A percentile compares a stretch with the other conserved stretches of the same genome.
These are phyloP conservation scores for Hassar affinis DNA, from an alignment of 2,113 vertebrate species.

Conservation along the genomic window DNA sequence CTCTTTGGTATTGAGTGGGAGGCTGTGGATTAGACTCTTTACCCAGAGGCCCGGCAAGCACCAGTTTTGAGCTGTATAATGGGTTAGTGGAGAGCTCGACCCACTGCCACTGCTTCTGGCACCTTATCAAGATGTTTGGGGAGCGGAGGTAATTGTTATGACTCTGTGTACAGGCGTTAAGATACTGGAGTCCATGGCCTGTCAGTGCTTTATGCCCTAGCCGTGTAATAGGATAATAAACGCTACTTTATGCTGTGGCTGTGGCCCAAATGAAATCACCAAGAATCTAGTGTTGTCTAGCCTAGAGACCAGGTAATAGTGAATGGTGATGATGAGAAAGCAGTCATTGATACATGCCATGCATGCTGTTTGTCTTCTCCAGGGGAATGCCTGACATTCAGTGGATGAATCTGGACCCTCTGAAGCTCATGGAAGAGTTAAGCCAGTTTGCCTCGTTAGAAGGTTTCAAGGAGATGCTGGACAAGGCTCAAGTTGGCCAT, in stretches of 20 bases:
- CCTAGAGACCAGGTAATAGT: constrained; percentile 3
- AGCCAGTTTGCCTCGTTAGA: constrained; percentile 92
- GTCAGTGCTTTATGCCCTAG: constrained; percentile 67
- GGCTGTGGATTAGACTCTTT: constrained; percentile 37
- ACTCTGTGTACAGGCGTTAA: constrained; percentile 77
- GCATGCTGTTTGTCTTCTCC: constrained; percentile 44
- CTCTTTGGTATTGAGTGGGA: neutral
- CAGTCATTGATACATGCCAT: neutral
- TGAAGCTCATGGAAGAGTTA: constrained; percentile 91
- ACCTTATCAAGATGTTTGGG: constrained; percentile 86
- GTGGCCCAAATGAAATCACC: constrained; percentile 53
- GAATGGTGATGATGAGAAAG: no score
- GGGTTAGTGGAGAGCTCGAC: constrained; percentile 15
- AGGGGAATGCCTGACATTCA: constrained; percentile 95
- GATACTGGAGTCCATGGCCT: constrained; percentile 71
- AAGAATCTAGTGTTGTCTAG: constrained; percentile 26
- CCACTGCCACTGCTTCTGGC: constrained; percentile 42
- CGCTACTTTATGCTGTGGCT: constrained; percentile 82
- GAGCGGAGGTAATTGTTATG: constrained; percentile 83
- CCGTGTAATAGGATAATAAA: constrained; percentile 91
- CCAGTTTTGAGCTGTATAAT: constrained; percentile 38
- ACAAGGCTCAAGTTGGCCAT: constrained; percentile 96
- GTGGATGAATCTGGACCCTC: constrained; percentile 96
- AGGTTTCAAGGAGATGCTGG: constrained; percentile 93
- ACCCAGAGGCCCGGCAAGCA: constrained; percentile 16